These are phyloP conservation scores for Struthio camelus DNA, from an alignment of 2,113 vertebrate species.

Conservation along the genomic window DNA sequence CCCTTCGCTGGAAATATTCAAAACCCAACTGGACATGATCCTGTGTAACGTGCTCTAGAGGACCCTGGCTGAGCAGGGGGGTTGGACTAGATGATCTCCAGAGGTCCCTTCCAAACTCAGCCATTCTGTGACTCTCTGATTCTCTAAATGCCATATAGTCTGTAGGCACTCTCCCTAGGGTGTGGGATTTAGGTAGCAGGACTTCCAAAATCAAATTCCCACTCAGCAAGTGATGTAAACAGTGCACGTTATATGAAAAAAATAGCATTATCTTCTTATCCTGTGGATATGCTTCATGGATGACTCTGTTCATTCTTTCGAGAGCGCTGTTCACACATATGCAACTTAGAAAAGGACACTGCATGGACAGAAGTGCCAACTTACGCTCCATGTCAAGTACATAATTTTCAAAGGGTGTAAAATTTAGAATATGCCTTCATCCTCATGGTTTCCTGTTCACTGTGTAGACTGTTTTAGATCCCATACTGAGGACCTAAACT, in stretches of 20 bases:
- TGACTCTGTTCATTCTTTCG: neutral
- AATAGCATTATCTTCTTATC: neutral
- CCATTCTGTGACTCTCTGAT: no score
- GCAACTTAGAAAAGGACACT: neutral
- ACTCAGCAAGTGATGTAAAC: neutral
- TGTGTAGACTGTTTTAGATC: neutral
- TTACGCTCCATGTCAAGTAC: neutral
- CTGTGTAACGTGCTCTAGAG: no score
- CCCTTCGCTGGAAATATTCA: no score
- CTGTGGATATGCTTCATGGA: neutral
- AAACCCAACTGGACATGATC: no score
- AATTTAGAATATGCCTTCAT: neutral
- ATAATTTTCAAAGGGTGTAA: neutral
- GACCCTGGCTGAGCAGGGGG: no score
- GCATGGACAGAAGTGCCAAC: neutral
- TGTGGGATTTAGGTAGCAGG: no score
- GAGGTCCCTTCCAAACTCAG: no score
- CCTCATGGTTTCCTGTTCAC: fast-evolving
- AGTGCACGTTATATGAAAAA: neutral
- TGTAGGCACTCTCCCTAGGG: fast-evolving
- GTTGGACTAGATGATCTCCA: no score
- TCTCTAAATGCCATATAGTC: neutral
- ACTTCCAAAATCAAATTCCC: no score
- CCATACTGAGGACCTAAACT: neutral
- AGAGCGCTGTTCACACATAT: neutral